phyloP scores from a whole-genome alignment of 2,113 vertebrate species.

The Siniperca knerii region DNA sequence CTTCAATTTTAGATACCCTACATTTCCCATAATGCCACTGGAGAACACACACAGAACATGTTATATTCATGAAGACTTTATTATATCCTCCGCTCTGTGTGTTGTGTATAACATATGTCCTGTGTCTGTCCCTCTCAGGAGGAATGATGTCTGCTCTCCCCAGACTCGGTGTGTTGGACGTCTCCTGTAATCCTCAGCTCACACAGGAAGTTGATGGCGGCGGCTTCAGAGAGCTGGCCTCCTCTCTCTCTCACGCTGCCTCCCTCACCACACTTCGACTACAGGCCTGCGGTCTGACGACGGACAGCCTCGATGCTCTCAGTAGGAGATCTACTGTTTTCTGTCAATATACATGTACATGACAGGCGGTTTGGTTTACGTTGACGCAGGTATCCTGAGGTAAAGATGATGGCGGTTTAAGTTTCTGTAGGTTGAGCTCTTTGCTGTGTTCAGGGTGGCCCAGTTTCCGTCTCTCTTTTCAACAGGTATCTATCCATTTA shows the following conservation, averaged over 20 bases:
- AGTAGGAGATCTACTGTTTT: constrained; percentile 70
- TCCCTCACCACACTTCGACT: constrained; percentile 85
- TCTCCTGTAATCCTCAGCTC: constrained; percentile 88
- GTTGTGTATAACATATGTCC: not conserved
- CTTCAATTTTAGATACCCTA: not conserved
- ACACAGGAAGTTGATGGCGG: constrained; percentile 6
- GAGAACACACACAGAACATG: not conserved
- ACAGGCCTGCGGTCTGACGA: constrained; percentile 87
- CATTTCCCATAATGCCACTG: constrained; percentile 31
- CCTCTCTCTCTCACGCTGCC: constrained; percentile 80
- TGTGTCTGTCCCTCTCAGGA: constrained; percentile 67
- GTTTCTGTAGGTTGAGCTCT: not conserved
- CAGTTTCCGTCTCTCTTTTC: no score
- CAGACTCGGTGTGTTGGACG: constrained; percentile 86
- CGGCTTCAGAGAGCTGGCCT: constrained; percentile 79
- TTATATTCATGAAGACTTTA: not conserved
- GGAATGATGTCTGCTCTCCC: constrained; percentile 75
- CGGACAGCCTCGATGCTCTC: constrained; percentile 80
- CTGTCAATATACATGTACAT: not conserved
- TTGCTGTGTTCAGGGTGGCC: no score
- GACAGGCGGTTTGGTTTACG: not conserved
- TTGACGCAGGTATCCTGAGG: not conserved
- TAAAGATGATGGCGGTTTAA: not conserved
- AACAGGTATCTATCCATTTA: no score
- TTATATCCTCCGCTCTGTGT: no score